A percentile compares a stretch with the other conserved stretches of the same genome.
These are phyloP conservation scores for Protosalanx chinensis DNA, from an alignment of 2,797 vertebrate species.

Conservation along the genomic window DNA sequence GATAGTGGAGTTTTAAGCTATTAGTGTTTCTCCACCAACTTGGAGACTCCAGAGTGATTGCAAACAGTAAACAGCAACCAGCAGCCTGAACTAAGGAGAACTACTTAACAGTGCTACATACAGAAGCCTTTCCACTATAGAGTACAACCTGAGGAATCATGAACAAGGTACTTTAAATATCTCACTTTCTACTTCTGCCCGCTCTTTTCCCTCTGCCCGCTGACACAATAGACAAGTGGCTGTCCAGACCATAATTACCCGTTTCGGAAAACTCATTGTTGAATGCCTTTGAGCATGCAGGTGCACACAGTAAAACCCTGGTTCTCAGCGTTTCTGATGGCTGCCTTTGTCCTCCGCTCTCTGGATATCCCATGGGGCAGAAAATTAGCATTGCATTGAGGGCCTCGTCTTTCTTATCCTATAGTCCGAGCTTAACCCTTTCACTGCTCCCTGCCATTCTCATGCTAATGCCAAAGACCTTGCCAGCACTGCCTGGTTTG, in stretches of 20 bases:
- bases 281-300: conserved; percentile 52
- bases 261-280: conserved; percentile 47
- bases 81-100: no score
- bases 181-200: neutral
- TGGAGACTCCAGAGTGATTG: neutral
- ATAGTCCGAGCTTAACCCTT: conserved; percentile 49
- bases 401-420: conserved; percentile 45
- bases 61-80: neutral
- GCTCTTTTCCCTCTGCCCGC: neutral
- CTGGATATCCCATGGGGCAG: conserved; percentile 48
- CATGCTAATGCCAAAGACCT: conserved; percentile 46
- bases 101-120: no score
- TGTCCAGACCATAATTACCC: conserved; percentile 49
- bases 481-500: conserved; percentile 44
- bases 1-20: neutral
- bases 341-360: conserved; percentile 51
- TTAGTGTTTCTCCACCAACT: neutral
- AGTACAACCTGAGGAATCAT: neutral
- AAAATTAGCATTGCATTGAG: conserved; percentile 59
- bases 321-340: conserved; percentile 49
- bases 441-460: conserved; percentile 48
- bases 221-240: conserved; percentile 27
- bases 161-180: neutral
- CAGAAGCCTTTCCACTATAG: neutral
- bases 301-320: conserved; percentile 50